Evolutionary conservation across 2,888 invertebrate species (phyloP), one percentile per base, ranked within the genome.

Genomic region (Apamea sordens): DNA sequence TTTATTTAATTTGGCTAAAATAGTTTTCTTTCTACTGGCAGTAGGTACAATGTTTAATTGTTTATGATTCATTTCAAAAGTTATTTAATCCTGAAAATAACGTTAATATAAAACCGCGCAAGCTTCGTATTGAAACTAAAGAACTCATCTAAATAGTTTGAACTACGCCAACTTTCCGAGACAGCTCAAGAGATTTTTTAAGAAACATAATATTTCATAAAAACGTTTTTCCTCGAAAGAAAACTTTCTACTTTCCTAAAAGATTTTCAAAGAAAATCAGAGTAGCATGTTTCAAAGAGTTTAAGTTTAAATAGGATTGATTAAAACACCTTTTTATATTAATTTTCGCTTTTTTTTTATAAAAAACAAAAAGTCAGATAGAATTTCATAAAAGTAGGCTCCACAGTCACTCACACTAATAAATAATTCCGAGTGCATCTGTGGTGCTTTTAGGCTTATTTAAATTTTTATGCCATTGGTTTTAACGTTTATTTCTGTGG

Each of bases 341-440:
- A 18, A 18, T 44, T 44, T 44, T 59, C 24, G 6, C 13, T 10
- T 11, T 69, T n/a, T 7, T 21, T 8, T 10, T 24, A 11, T 24
- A 6, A 24, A 28, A 8, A 32, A 11, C 28, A 41, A 36, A 47
- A 76, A 63, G 0, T 50, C 41, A 24, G 36, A 53, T 32, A 64
- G 36, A 73, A 28, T 24, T 18, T 11, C n/a, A 53, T 53, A 24
- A 18, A 50, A 50, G 3, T 24, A 18, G 18, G 18, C 18, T 28
- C 28, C 32, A 41, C 44, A 41, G 28, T 28, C 18, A 69, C 4
- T 28, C n/a, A 69, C 7, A 61, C 4, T 28, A 2, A 44, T 76
- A 32, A 76, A 56, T 47, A 4, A 56, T 79, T 79, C 59, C 18
- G n/a, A 79, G 44, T 64, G 53, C 44, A 47, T 36, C 2, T 24